phyloP scores from a whole-genome alignment of 2,888 invertebrate species.

The Pemphredon lugubris region DNA sequence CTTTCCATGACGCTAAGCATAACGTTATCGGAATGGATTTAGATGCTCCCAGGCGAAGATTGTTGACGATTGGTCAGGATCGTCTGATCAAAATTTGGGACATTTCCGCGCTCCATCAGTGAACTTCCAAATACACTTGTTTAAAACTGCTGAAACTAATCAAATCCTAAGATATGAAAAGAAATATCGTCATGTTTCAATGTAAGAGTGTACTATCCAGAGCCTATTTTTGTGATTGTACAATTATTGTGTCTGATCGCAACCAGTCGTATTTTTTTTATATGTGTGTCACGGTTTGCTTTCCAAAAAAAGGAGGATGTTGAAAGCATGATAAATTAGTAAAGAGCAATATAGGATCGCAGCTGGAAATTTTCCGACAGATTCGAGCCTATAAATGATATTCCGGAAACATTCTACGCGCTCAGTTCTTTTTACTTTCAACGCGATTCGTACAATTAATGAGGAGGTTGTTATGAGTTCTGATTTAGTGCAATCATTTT shows the following conservation, averaged over 20 bases:
- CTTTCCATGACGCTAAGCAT: slow-evolving; percentile 97
- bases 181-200: slow-evolving; percentile 46
- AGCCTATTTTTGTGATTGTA: slow-evolving; percentile 68
- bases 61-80: slow-evolving; percentile 97
- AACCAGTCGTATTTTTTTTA: slow-evolving; percentile 35
- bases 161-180: slow-evolving; percentile 53
- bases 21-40: slow-evolving; percentile 93
- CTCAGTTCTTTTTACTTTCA: not conserved
- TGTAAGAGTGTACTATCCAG: slow-evolving; percentile 48
- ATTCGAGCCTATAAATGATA: too few species aligned
- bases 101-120: slow-evolving; percentile 85
- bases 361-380: too few species aligned
- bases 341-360: too few species aligned
- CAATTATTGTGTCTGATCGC: slow-evolving; percentile 46
- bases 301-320: not conserved
- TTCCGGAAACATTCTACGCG: too few species aligned
- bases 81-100: slow-evolving; percentile 97
- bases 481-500: slow-evolving; percentile 41
- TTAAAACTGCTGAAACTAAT: slow-evolving; percentile 52
- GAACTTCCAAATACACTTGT: slow-evolving; percentile 61
- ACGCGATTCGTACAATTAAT: slow-evolving; percentile 3
- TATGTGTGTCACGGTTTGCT: slow-evolving; percentile 14
- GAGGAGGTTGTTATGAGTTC: slow-evolving; percentile 42
- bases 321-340: too few species aligned
- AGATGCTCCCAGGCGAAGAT: slow-evolving; percentile 92